Evolutionary conservation across 2,888 invertebrate genomes (phyloP), one percentile per base, ranked within the genome.

Genomic region (Gari tellinella): DNA sequence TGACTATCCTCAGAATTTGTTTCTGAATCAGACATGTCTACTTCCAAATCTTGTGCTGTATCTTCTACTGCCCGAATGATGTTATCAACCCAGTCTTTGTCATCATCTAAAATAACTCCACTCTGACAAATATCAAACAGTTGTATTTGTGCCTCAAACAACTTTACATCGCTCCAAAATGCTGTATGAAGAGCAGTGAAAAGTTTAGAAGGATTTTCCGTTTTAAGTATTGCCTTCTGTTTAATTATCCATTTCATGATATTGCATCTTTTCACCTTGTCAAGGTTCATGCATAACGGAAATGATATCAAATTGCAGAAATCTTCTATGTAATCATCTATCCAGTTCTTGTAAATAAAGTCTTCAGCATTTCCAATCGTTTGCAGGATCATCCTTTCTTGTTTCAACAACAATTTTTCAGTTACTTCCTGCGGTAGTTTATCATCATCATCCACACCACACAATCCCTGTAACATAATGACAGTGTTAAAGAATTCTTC

Each of bases 401-500:
- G 80, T 37, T 52, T 60, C 12, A 55, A 8, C 0, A 72, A 45
- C 1, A 80, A 46, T 21, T 70, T 67, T 26, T 40, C 14, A 15
- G 80, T 38, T 4, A 83, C 15, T 17, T 72, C 69, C 0, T 15
- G 25, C 10, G 81, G 81, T 25, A 81, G 19, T 2, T 63, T 64
- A n/a, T 73, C 76, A 23, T 81, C 79, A 12, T 57, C 61, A 15
- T 75, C 80, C 15, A 77, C n/a, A 4, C 72, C 76, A 68, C 69
- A 73, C 25, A 69, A 55, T 1, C 56, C 56, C 46, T 74, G 78
- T 0, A 77, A 21, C 26, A 62, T 58, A 12, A 23, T 51, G 4
- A 80, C 40, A 7, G 64, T 51, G 14, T 80, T 60, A 10, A 72
- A 40, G 52, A 80, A 83, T 5, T 72, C 66, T 25, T 79, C 77